Base-by-base conservation (phyloP, 2,888 invertebrate species). In the Cremastobaeus sp. region DNA sequence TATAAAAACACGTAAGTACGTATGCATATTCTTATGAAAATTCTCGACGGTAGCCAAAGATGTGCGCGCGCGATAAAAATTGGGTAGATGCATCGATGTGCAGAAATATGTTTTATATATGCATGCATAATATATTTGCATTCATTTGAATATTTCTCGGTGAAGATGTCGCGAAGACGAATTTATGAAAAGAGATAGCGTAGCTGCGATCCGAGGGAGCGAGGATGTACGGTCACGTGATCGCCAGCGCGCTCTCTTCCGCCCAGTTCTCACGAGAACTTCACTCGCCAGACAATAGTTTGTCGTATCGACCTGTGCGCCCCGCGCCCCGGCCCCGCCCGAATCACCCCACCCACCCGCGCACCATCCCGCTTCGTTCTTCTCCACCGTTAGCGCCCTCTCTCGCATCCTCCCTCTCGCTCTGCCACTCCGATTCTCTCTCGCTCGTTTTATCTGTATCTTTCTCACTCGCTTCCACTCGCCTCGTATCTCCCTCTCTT, bases 241-340 rank as follows among this genome's bases (percentile, higher is more conserved):
- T 74, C 79, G 71, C 75, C 70, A 64, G 76, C 76, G 74, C 77
- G 60, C 55, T 68, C 71, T 81, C 81, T 79, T 79, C 78, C 79
- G 78, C 76, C 74, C 74, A 72, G 78, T 82, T 82, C 81, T 82
- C 81, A 77, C 74, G 80, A 83, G 79, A 82, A 79, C 80, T 83
- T 82, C 79, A 79, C 79, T 78, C 80, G 77, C 78, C 78, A 82
- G 81, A 84, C 83, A 84, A 84, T 82, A 84, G 83, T 83, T 83
- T 82, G 83, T 81, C 82, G 83, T 84, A 84, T 84, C 84, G 83
- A 84, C 84, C 84, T 82, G 80, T 76, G 78, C 54, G 47, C 62
- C 78, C 79, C 70, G 69, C 66, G 11, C 32, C 50, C 69, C 60
- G 20, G 39, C 60, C 37, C 43, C 68, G 20, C 45, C 50, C 41